Base-by-base conservation (phyloP, 1,140 invertebrate genomes). In the Diorhabda elongata region DNA sequence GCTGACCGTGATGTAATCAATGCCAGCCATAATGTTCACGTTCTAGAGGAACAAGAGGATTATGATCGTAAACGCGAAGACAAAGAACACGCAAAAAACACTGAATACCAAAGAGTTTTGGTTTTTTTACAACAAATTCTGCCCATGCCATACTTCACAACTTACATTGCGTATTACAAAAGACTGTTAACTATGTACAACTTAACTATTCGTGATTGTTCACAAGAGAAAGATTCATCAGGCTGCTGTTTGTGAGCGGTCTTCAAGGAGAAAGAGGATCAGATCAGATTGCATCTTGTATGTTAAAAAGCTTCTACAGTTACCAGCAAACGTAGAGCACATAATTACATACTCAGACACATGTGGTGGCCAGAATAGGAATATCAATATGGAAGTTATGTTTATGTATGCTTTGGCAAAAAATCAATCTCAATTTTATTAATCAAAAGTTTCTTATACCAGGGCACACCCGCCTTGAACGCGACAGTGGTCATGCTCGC, bases 361-460 rank as follows among this genome's bases (percentile, higher is more conserved):
- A 26, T 26, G 26, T 26, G 26, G 26, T 26, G 26, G 26, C 26
- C 26, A 26, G 26, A 26, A 26, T 26, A n/a, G 52, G 7, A 56
- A 56, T 56, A 56, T 56, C 3, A 56, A 56, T 56, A 56, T 2
- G 52, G 52, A 7, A 7, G 52, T n/a, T 56, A 56, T 56, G 52
- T n/a, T 56, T 2, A 56, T 7, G 7, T 56, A 56, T 56, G 52
- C n/a, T 56, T 56, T n/a, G n/a, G n/a, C 7, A 7, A 56, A 8
- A n/a, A 56, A 56, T 8, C 2, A n/a, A 56, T 56, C n/a, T 56
- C 7, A 56, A 26, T 26, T 0, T n/a, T 4, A 68, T 80, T 57
- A 72, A 79, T 52, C 76, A 81, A 63, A 80, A 80, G 61, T 80
- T 79, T 72, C 42, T 81, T 41, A 74, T 77, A 26, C 71, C 76